Base-by-base conservation (phyloP, 1,140 invertebrate species). In the Bactericera cockerelli region DNA sequence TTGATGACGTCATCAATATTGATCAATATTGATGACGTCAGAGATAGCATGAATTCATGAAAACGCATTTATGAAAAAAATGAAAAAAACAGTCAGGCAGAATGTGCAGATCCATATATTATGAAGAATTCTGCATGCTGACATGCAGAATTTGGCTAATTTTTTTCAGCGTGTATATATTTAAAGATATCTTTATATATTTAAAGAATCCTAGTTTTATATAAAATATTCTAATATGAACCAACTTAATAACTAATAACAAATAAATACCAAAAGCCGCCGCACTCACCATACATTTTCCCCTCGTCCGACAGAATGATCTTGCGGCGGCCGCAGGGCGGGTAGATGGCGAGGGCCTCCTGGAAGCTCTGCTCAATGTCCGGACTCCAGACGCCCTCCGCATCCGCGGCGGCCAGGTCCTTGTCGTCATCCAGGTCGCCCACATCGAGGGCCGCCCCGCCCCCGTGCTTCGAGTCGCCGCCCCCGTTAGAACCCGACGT, bases 351-450 rank as follows among this genome's bases (percentile, higher is more conserved):
- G 66, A 99, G 80, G 49, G 97, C 97, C 79, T 99, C 96, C 74
- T 99, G 95, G 76, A 99, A 99, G 75, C 93, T 95, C 76, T 99
- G 96, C 75, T 99, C 97, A 74, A 99, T 99, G 75, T 99, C 96
- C 56, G 94, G 91, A 74, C 91, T 95, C 97, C 97, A 99, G 19
- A 99, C 96, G 63, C 97, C 96, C 75, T 99, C 97, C 56, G 95
- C 96, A 75, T 99, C 96, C 63, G 88, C 87, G 63, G 87, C 89
- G 67, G 87, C 85, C 70, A 92, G 75, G 71, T 89, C 87, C 72
- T 88, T 88, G 77, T 88, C 84, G 73, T 93, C 84, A 74, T 83
- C 84, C 70, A 83, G 84, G 72, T 87, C 85, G 70, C 84, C 85
- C 69, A 87, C 85, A 75, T 87, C 84, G 71, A 87, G 77, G 4